Evolutionary conservation across 2,888 invertebrate species (phyloP), one percentile per base, ranked within the genome.

Genomic region (Catocala sponsa): DNA sequence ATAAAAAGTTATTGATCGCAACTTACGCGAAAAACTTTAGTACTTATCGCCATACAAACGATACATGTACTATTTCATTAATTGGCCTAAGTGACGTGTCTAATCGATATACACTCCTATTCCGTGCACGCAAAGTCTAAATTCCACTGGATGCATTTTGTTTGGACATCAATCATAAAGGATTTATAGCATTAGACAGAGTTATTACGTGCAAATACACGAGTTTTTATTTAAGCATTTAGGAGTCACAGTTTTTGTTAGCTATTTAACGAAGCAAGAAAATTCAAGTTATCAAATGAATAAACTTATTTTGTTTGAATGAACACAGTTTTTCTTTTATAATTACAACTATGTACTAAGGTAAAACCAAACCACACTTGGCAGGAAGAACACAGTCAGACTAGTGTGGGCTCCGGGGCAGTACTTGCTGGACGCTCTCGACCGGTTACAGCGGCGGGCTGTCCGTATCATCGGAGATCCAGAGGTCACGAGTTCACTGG

Each of bases 1-100:
- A 5, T 0, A 5, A 41, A 59, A 74, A 83, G 85, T 90, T 94
- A 94, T 94, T 91, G 94, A 94, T 94, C 94, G 89, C 76, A 80
- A 88, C 91, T 90, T 86, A 87, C 83, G 90, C 90, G 91, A 92
- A 92, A 92, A 93, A 92, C 88, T 93, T 91, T 83, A 85, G 86
- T 89, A 90, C 89, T 90, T 90, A 90, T 90, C 88, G 88, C 89
- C 82, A 67, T 89, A 87, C 86, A 89, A 87, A 84, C 83, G 84
- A 87, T 84, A 86, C 81, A 83, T 83, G 86, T 84, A 85, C 84
- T 87, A 84, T 86, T 86, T 85, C 84, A 89, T 88, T 90, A 89
- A 89, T 90, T 90, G 90, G 84, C 85, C 68, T 64, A 58, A 65
- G 74, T 84, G 80, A 80, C 77, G 66, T 64, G 68, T 68, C 60